These are phyloP conservation scores for Centropus unirufus DNA, from an alignment of 2,113 vertebrate species.

Conservation along the genomic window DNA sequence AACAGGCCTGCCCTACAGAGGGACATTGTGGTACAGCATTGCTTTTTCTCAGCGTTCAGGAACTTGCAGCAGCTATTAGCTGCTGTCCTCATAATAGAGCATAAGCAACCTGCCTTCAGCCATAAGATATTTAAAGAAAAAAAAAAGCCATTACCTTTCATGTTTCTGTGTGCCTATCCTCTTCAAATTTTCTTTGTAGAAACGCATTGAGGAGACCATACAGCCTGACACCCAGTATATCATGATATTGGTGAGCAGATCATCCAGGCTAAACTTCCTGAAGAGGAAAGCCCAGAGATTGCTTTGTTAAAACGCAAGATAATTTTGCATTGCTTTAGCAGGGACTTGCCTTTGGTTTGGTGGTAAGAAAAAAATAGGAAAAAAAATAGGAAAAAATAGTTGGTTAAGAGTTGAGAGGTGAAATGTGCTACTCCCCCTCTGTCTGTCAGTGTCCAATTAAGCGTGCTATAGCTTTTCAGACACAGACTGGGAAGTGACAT, in stretches of 20 bases:
- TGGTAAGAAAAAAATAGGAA: neutral
- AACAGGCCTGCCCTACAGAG: neutral
- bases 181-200: constrained; percentile 78
- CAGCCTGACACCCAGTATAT: constrained; percentile 80
- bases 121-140: neutral
- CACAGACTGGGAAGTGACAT: neutral
- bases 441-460: neutral
- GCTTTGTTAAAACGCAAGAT: neutral
- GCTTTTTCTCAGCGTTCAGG: neutral
- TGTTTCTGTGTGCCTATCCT: constrained; percentile 60
- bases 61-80: neutral
- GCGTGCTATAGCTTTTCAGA: neutral
- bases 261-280: constrained; percentile 80
- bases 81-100: no score
- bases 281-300: neutral
- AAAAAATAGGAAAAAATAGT: neutral
- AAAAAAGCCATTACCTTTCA: constrained; percentile 55
- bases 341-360: neutral
- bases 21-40: neutral
- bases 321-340: neutral
- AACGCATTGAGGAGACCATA: constrained; percentile 77
- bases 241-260: constrained; percentile 83
- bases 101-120: neutral
- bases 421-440: neutral
- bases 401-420: neutral